Base-by-base conservation (phyloP, 1,140 invertebrate genomes). In the Phymastichus coffea region DNA sequence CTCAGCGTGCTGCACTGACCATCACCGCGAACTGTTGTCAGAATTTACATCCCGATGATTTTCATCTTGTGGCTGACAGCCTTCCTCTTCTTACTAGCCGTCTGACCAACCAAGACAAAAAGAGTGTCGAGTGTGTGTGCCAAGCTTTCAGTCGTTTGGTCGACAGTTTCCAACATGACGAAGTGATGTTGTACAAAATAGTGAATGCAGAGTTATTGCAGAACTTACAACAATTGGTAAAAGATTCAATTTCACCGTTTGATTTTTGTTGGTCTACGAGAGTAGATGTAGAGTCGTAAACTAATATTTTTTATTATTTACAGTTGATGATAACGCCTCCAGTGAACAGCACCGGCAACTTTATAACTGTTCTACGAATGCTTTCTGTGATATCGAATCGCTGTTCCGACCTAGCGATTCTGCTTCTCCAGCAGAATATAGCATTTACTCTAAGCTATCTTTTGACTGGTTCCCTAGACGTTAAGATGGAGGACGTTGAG, bases 11-110 rank as follows among this genome's bases (percentile, higher is more conserved):
- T 40, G 95, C 97, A 0, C 82, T 98, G 15, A 92, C 93, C 3
- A 93, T 98, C 49, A 96, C 95, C 0, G 95, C 97, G 30, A 98
- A 98, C 75, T 98, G 95, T 81, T 98, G 95, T 75, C 90, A 96
- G 73, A 97, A 95, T 81, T 83, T 98, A 64, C 91, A 91, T 43
- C 81, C 87, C 8, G 95, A 98, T 69, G 96, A 98, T 77, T 97
- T 98, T 77, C 89, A 93, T 67, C 90, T 94, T 62, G 91, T 98
- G 10, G 84, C 88, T 43, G 93, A 96, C 41, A 96, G 93, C 43
- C 79, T 99, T 41, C 85, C 92, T 4, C 80, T 97, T 43, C 80
- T 99, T 7, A 94, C 94, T 23, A 88, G 87, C 47, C 84, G 94
- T 73, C 80, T 98, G 1, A 91, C 91, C 2, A 94, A 97, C 78